Evolutionary conservation across 2,113 vertebrate species (phyloP), one percentile per base, ranked within the genome.

Genomic region (Herpetotheres cachinnans): DNA sequence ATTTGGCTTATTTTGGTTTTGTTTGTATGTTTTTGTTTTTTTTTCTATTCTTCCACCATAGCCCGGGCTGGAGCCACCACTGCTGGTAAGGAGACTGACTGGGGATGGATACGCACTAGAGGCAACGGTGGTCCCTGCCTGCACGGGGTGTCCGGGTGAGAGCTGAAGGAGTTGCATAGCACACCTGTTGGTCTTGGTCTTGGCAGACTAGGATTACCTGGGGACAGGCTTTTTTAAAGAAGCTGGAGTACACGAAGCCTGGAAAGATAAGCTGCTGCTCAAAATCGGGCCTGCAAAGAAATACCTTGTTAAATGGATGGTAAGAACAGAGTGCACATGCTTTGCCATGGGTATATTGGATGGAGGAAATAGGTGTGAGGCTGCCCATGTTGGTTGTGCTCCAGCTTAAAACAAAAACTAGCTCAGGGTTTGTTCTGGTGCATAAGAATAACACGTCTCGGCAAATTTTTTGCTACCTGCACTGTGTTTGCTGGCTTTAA

Each of bases 381-480:
- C 17, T 59, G 46, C 24, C 21, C 10, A 8, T 10, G 7, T 27
- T 46, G 29, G 22, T 90, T 63, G 40, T 80, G 7, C 10, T 74
- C 27, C 49, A 47, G 9, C 6, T 58, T 58, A 63, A 73, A 78
- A 74, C 12, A 74, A 70, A 50, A 86, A 40, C 15, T 79, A 62
- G 22, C 11, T 47, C 44, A 70, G 18, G 9, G 24, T 86, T 86
- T 82, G 21, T 47, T 47, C 8, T 0, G 0, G 9, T 55, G 14
- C 47, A 9, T 32, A 50, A 49, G 16, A 76, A 25, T 22, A 82
- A 78, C 10, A 32, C 0, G 1, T 71, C 11, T 26, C 0, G 1
- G 21, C 2, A 4, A 78, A 73, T 83, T 74, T 87, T 70, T 49
- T 79, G 34, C 32, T 90, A 63, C 34, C n/a, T 79, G 29, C 22